These are phyloP conservation scores for Zaprionus tsacasi DNA, from an alignment of 1,140 invertebrate species.

Conservation along the genomic window DNA sequence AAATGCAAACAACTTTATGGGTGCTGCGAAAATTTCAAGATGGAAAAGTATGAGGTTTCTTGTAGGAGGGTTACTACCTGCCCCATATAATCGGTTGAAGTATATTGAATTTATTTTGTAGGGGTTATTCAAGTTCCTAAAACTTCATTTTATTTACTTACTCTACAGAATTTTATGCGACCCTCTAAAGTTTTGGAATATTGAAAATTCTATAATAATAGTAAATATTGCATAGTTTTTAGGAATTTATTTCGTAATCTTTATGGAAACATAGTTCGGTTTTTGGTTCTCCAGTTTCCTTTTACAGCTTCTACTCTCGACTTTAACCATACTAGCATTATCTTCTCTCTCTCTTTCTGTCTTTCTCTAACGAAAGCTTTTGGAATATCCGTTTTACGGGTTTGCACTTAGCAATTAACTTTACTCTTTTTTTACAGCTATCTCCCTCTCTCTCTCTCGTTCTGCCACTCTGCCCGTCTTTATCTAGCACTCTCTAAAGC, in stretches of 20 bases:
- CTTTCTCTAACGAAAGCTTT: not conserved
- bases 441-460: slow-evolving; percentile 15
- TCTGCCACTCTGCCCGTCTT: not conserved
- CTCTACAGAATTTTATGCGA: too few relatives aligned
- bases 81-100: not conserved
- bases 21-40: not conserved
- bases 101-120: not conserved
- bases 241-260: not conserved
- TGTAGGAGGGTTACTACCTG: not conserved
- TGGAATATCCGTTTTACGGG: slow-evolving; percentile 54
- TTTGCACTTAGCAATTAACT: slow-evolving; percentile 74
- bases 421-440: slow-evolving; percentile 50
- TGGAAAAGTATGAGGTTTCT: not conserved
- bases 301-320: not conserved
- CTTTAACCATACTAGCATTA: not conserved
- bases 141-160: not conserved
- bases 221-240: not conserved
- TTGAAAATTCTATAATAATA: too few relatives aligned
- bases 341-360: not conserved
- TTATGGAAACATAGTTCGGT: too few relatives aligned
- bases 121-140: not conserved
- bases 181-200: too few relatives aligned
- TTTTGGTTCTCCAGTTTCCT: too few relatives aligned
- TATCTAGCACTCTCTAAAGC: not conserved
- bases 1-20: not conserved